Conservation (phyloP, 37 sponge, comb jelly and placozoan genomes). For the Hormiphora californensis region DNA sequence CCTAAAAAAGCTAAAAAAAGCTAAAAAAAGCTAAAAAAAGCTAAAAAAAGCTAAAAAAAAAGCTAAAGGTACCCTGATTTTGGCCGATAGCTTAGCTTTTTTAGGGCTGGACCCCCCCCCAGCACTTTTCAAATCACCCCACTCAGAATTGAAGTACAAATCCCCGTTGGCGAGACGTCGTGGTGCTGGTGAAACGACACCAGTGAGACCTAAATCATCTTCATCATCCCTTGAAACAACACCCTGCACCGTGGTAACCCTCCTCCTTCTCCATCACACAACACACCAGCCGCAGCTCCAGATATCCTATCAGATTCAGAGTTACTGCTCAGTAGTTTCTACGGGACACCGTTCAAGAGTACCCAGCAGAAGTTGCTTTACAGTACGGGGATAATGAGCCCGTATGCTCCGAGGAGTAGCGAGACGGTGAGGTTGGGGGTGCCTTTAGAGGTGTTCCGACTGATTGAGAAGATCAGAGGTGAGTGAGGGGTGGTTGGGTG, state of each 20-base stretch:
- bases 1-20: no score
- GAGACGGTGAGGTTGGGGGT: constrained; percentile 37
- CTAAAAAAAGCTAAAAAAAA: no score
- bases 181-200: background rate
- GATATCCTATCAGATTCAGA: background rate
- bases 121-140: no score
- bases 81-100: no score
- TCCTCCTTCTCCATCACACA: background rate
- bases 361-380: constrained; percentile 24
- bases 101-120: no score
- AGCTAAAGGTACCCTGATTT: no score
- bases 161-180: background rate
- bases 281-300: background rate
- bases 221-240: background rate
- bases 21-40: no score
- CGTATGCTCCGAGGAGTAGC: background rate
- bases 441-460: constrained; percentile 37
- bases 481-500: background rate
- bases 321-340: constrained; percentile 1
- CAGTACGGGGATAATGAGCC: constrained; percentile 21
- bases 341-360: background rate
- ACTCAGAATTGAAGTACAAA: constrained; percentile 41
- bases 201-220: background rate
- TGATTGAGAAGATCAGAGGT: constrained; percentile 25
- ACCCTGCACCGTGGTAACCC: background rate